phyloP scores from a whole-genome alignment of 2,113 vertebrate species.

The Bungarus multicinctus region DNA sequence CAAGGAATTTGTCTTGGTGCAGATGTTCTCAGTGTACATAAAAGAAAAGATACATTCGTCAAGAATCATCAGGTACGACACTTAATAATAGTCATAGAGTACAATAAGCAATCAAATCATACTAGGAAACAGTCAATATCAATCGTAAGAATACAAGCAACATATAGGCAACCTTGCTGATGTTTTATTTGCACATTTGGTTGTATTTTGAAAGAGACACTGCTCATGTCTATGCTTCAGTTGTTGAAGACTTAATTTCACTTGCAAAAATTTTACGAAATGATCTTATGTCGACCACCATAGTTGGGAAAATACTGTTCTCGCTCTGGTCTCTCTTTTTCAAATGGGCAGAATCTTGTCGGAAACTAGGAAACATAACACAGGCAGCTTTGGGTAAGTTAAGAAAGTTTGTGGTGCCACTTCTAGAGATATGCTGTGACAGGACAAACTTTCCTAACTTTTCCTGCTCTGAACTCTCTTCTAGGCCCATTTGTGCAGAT shows the following conservation, averaged over 20 bases:
- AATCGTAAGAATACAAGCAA: too few species aligned
- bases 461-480: conserved; percentile 16
- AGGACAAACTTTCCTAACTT: neutral
- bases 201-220: neutral
- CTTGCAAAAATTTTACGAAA: neutral
- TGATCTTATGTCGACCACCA: neutral
- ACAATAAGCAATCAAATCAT: too few species aligned
- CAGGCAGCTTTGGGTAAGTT: neutral
- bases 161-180: neutral
- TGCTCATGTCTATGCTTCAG: neutral
- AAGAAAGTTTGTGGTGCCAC: neutral
- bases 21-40: too few species aligned
- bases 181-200: neutral
- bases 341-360: neutral
- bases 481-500: conserved; percentile 73
- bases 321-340: too few species aligned
- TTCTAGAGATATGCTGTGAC: neutral
- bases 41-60: too few species aligned
- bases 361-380: neutral
- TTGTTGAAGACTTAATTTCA: neutral
- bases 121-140: too few species aligned
- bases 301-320: neutral
- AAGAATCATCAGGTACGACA: too few species aligned
- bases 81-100: too few species aligned
- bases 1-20: too few species aligned